phyloP scores from a whole-genome alignment of 2,113 vertebrate genomes.

The Peromyscus maniculatus region DNA sequence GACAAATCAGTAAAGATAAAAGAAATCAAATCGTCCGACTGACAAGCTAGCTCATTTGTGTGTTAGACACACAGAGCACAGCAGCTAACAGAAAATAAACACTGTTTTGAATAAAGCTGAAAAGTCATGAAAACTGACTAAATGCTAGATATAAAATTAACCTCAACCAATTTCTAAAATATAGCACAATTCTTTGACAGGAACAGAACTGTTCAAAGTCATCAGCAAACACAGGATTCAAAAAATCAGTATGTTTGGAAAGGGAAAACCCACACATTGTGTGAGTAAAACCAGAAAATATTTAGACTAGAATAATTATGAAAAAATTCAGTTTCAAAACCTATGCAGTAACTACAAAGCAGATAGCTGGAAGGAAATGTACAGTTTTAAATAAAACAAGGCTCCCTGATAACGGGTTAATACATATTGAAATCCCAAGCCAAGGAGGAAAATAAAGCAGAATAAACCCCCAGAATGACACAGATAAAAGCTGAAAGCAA shows the following conservation, averaged over 20 bases:
- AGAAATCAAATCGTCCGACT: background rate
- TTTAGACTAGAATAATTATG: background rate
- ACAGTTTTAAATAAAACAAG: conserved; percentile 8
- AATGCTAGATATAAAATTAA: conserved; percentile 11
- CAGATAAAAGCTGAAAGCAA: background rate
- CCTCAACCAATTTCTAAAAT: conserved; percentile 40
- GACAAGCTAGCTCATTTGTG: background rate
- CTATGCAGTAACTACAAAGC: background rate
- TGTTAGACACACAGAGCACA: background rate
- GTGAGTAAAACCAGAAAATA: conserved; percentile 29
- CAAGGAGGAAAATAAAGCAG: too few species aligned
- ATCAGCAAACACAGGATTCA: background rate
- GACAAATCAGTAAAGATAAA: background rate
- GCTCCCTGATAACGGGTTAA: background rate
- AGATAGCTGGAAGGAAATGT: background rate
- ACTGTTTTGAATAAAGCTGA: conserved; percentile 20
- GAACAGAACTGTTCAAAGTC: conserved; percentile 27
- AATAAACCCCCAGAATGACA: background rate
- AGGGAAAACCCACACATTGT: background rate
- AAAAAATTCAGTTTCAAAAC: conserved; percentile 43
- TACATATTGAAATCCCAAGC: background rate
- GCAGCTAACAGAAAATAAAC: conserved; percentile 1
- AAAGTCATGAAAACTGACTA: conserved; percentile 34
- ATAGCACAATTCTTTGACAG: conserved; percentile 30
- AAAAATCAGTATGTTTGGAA: background rate